Evolutionary conservation across 2,888 invertebrate genomes (phyloP).

Genomic region (Alloscopus bannaensis): DNA sequence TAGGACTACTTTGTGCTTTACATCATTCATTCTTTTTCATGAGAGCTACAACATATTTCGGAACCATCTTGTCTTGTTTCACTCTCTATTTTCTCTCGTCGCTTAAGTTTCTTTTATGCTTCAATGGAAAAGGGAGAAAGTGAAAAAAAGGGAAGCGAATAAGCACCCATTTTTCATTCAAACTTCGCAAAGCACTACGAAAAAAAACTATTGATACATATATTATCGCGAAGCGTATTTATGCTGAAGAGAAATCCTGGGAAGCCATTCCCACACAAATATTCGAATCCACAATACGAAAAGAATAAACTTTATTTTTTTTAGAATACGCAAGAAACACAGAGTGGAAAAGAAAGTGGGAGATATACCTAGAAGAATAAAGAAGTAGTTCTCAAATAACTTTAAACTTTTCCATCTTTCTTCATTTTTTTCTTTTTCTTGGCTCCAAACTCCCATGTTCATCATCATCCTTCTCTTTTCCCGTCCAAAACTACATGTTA

Average conservation of each 20-base stretch:
- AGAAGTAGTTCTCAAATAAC: not conserved
- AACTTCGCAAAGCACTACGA: not conserved
- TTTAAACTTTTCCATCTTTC: conserved; percentile 19
- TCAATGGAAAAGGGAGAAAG: conserved; percentile 1
- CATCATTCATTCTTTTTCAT: too few species aligned
- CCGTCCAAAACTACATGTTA: not conserved
- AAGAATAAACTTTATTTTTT: conserved; percentile 28
- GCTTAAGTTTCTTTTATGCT: not conserved
- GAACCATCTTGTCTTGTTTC: too few species aligned
- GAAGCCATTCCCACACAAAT: conserved; percentile 6
- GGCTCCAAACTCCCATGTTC: not conserved
- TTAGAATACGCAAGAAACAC: not conserved
- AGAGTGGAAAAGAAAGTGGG: not conserved
- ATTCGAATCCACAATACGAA: not conserved
- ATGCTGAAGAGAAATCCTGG: too few species aligned
- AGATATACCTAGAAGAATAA: too few species aligned
- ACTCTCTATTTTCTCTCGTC: conserved; percentile 1
- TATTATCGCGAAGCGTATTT: too few species aligned
- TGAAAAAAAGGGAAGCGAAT: conserved; percentile 30
- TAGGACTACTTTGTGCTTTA: too few species aligned
- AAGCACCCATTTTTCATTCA: conserved; percentile 40
- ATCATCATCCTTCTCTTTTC: not conserved
- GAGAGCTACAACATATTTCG: too few species aligned
- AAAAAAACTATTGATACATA: too few species aligned
- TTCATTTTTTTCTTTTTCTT: conserved; percentile 3